Base-by-base conservation (phyloP, 2,888 invertebrate genomes). In the Ectemnius cavifrons region DNA sequence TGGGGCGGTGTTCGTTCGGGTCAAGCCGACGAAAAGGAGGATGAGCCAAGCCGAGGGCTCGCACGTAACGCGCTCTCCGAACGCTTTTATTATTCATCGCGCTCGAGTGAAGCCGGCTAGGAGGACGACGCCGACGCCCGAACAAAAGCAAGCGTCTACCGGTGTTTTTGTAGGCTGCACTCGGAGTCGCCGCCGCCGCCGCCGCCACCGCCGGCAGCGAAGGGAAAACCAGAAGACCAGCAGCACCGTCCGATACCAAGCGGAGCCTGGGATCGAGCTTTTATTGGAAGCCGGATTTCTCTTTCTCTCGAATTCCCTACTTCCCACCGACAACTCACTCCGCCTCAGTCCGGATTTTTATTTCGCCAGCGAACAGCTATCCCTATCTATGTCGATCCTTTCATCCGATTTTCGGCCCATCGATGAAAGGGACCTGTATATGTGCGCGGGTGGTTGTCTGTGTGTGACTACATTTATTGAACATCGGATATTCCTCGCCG, bases 51-150 rank as follows among this genome's bases (percentile, higher is more conserved):
- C 23, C n/a, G 60, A 59, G 57, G 57, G 56, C 73, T 70, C 57
- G 72, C 75, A 52, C 75, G 77, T 79, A 83, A 81, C 79, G 79
- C 76, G 71, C 69, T 1, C 37, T 37, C 70, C 45, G 67, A 78
- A 74, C 79, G 81, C 83, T 83, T 83, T 83, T 83, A 83, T 83
- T 83, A 83, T 83, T 83, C 83, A 83, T 83, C 83, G 81, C 67
- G 71, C 70, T 78, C 63, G 63, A 75, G 71, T 67, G 70, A 65
- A 27, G 73, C 76, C 73, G 47, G 73, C 56, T 4, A 37, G 37
- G 23, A 23, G 23, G 23, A 37, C 8, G 37, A 37, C 37, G 78
- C 79, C 78, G 75, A 72, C 63, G 78, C 66, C 72, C 65, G 83
- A 79, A 81, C 79, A 81, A 83, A 78, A 81, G 81, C 81, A 77